Evolutionary conservation across 2,888 invertebrate species (phyloP).

Genomic region (Aphodius sticticus): DNA sequence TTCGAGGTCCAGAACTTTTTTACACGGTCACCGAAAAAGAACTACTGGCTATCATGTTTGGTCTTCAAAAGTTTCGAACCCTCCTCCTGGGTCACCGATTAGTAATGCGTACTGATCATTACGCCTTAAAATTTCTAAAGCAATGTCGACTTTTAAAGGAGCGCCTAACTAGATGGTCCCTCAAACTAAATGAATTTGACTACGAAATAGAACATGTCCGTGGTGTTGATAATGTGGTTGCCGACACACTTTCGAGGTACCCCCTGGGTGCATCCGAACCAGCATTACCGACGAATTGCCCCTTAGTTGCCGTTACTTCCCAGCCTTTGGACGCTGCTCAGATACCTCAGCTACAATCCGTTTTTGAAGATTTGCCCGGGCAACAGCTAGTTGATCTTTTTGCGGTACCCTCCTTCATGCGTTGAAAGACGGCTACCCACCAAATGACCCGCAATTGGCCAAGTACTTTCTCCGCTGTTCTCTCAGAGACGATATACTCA

Average conservation of each 20-base stretch:
- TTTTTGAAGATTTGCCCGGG: background rate
- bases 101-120: slow-evolving; percentile 41
- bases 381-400: slow-evolving; percentile 40
- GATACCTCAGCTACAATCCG: background rate
- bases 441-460: background rate
- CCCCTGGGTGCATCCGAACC: slow-evolving; percentile 11
- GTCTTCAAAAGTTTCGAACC: slow-evolving; percentile 39
- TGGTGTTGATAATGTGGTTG: slow-evolving; percentile 40
- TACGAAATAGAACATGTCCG: slow-evolving; percentile 41
- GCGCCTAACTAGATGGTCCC: slow-evolving; percentile 42
- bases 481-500: background rate
- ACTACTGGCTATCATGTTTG: slow-evolving; percentile 38
- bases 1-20: slow-evolving; percentile 25
- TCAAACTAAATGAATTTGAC: slow-evolving; percentile 42
- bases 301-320: background rate
- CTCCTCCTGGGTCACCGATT: slow-evolving; percentile 40
- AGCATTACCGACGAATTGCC: slow-evolving; percentile 40
- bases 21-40: slow-evolving; percentile 45
- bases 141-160: slow-evolving; percentile 41
- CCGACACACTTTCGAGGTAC: slow-evolving; percentile 34
- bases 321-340: background rate
- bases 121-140: slow-evolving; percentile 42
- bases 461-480: background rate
- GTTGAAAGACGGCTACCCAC: background rate
- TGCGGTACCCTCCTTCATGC: slow-evolving; percentile 37